A percentile compares a stretch with the other conserved stretches of the same genome.
These are phyloP conservation scores for Macroramphosus scolopax DNA, from an alignment of 2,797 vertebrate genomes.

Conservation along the genomic window DNA sequence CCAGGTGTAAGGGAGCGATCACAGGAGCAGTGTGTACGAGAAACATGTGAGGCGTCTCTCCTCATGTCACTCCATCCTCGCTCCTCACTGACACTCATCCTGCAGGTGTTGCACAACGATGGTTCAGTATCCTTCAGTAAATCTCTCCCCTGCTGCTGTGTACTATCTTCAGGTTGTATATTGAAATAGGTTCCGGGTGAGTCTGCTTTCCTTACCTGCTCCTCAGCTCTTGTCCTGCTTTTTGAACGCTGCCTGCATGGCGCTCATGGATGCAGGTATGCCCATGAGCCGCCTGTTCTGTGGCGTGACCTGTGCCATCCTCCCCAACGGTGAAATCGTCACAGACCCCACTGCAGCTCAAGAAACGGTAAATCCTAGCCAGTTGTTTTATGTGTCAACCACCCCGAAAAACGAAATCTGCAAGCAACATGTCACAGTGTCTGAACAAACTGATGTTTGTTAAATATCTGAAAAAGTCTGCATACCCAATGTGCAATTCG, in stretches of 20 bases:
- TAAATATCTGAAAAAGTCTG: too few species aligned
- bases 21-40: conserved; percentile 84
- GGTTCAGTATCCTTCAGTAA: conserved; percentile 88
- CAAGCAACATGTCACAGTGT: too few species aligned
- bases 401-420: too few species aligned
- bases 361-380: conserved; percentile 81
- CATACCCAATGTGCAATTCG: too few species aligned
- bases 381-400: not conserved
- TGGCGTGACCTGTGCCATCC: conserved; percentile 86
- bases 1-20: conserved; percentile 84
- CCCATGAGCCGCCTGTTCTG: conserved; percentile 88
- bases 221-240: conserved; percentile 85
- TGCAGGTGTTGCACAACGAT: conserved; percentile 86
- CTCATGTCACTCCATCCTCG: conserved; percentile 85
- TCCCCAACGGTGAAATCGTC: conserved; percentile 73
- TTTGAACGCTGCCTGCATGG: conserved; percentile 88
- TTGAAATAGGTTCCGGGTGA: too few species aligned
- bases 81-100: conserved; percentile 85
- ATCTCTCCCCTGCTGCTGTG: not conserved
- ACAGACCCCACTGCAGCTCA: conserved; percentile 84
- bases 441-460: too few species aligned
- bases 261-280: conserved; percentile 87
- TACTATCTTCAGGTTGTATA: too few species aligned
- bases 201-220: conserved; percentile 51
- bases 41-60: conserved; percentile 85